Percentiles rank a stretch among this genome's conserved stretches.
Conservation (phyloP, 2,888 invertebrate genomes). For the Xanthorhoe spadicearia region DNA sequence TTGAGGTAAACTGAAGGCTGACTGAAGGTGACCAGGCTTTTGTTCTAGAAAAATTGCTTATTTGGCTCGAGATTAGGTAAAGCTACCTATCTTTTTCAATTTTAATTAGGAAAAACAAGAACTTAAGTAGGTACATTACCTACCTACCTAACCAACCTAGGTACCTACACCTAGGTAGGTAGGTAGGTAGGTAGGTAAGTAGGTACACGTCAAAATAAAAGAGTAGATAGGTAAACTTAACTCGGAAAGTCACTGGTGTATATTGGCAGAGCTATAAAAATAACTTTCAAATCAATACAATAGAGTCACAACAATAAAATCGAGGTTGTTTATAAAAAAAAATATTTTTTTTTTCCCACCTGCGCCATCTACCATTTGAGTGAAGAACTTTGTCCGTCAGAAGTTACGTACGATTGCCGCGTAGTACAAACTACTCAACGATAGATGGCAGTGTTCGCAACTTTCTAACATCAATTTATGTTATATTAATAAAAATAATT, state of each 20-base stretch:
- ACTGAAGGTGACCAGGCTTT: constrained; percentile 45
- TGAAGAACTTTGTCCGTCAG: neutral
- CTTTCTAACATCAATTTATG: too few species aligned
- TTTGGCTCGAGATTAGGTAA: neutral
- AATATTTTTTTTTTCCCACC: too few species aligned
- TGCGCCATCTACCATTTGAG: constrained; percentile 26
- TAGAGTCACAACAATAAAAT: too few species aligned
- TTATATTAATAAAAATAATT: too few species aligned
- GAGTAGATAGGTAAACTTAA: neutral
- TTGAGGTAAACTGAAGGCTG: constrained; percentile 40
- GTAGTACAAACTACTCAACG: constrained; percentile 45
- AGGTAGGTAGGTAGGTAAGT: neutral
- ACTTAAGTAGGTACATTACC: too few species aligned
- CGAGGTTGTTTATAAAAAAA: too few species aligned
- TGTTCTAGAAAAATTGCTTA: constrained; percentile 1
- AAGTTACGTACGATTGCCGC: neutral
- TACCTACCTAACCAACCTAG: too few species aligned
- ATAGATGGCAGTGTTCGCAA: constrained; percentile 46
- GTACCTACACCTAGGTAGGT: too few species aligned
- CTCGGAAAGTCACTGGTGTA: too few species aligned
- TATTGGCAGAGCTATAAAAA: too few species aligned
- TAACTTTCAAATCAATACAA: too few species aligned
- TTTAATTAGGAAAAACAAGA: neutral
- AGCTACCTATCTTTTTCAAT: too few species aligned
- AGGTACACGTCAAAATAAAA: neutral